Base-by-base conservation (phyloP, 2,113 vertebrate genomes). In the Istiophorus platypterus region DNA sequence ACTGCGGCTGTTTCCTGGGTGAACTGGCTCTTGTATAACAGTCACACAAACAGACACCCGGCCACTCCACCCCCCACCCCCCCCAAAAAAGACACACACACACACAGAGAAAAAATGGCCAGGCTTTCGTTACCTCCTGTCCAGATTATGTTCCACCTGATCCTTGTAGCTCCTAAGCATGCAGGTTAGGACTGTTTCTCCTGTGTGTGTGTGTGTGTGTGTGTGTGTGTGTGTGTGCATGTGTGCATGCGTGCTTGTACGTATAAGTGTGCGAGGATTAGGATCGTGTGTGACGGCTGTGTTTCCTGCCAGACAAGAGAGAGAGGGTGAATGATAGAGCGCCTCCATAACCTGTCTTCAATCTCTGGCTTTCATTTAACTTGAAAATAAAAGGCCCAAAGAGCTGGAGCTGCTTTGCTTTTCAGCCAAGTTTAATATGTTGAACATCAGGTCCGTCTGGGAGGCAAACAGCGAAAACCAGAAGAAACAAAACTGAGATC, bases 121-220 rank as follows among this genome's bases (percentile, higher is more conserved):
- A 27, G 80, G 80, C 58, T 90, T 89, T 69, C 68, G 89, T 94
- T 91, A 90, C 85, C 80, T 86, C 81, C 86, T 85, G 75, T 86
- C 78, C 82, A 90, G 87, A 92, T 93, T 90, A 93, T 81, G 82
- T 81, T 90, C 69, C 91, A 93, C 91, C 85, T 84, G 85, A 93
- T 93, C 91, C 86, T 75, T 87, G 88, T 87, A 90, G 80, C 51
- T 84, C 82, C 67, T 80, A 77, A 91, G 82, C 76, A 85, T 91
- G 80, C 77, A 88, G 81, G 85, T 71, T 89, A 61, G 85, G 82
- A 91, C 89, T 58, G 85, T 91, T 82, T 86, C 82, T 91, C 68
- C 49, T 65, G 8, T 31, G 76, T 74, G 47, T 73, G 62, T 79
- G 63, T 85, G 57, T 80, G 69, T 74, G 58, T 83, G 24, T 86